Percentiles rank a stretch among this genome's conserved stretches.
These are phyloP conservation scores for Holothuria leucospilota DNA, from an alignment of 53 echinoderm and acorn worm species.

Conservation along the genomic window DNA sequence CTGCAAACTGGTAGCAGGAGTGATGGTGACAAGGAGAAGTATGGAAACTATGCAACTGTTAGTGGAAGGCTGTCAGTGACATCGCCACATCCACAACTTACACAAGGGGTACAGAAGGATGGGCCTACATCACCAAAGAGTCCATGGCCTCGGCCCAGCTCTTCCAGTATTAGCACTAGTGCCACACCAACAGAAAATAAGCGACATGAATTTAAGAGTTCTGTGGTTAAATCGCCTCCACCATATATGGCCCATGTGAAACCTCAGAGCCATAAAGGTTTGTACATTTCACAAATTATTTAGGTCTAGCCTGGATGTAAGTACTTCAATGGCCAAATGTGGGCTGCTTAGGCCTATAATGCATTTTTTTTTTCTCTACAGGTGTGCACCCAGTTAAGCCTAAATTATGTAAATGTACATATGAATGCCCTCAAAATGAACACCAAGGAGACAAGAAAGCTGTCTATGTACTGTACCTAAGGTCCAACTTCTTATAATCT, in stretches of 20 bases:
- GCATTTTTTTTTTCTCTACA: too few species aligned
- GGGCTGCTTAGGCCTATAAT: too few species aligned
- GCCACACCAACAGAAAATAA: neutral
- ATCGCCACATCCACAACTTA: neutral
- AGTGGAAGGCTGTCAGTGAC: conserved; percentile 3
- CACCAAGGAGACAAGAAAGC: too few species aligned
- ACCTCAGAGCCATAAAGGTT: conserved; percentile 40
- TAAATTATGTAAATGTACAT: too few species aligned
- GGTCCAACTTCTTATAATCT: too few species aligned
- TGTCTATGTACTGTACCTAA: too few species aligned
- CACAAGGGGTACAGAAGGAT: neutral
- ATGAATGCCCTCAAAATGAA: too few species aligned
- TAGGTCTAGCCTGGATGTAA: too few species aligned
- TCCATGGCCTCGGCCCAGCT: neutral
- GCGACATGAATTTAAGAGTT: conserved; percentile 6
- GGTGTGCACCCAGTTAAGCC: too few species aligned
- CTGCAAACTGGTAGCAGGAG: too few species aligned
- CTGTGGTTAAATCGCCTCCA: conserved; percentile 32
- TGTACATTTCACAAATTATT: too few species aligned
- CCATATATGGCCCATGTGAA: conserved; percentile 48
- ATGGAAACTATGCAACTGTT: conserved; percentile 25
- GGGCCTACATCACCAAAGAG: neutral
- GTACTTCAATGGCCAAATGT: too few species aligned
- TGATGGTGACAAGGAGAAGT: neutral
- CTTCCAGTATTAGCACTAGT: neutral